These are phyloP conservation scores for Drosophila funebris DNA, from an alignment of 1,140 invertebrate genomes.

Conservation along the genomic window DNA sequence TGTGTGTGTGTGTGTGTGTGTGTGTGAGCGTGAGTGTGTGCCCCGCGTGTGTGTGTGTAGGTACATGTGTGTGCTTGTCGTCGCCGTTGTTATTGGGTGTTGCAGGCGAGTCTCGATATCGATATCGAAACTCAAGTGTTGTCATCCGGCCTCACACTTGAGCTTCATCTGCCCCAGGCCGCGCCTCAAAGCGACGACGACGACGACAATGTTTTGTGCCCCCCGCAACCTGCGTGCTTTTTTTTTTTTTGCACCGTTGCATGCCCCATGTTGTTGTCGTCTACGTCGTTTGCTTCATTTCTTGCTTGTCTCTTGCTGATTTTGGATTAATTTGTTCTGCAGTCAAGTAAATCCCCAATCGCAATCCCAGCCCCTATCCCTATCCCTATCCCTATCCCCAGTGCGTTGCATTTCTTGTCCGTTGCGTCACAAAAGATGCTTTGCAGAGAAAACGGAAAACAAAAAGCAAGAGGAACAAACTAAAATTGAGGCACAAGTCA, in stretches of 20 bases:
- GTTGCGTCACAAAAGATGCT: constrained; percentile 65
- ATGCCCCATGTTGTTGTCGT: constrained; percentile 8
- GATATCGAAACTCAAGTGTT: constrained; percentile 49
- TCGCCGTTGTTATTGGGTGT: constrained; percentile 73
- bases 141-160: constrained; percentile 56
- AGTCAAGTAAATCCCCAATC: constrained; percentile 72
- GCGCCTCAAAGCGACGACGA: constrained; percentile 51
- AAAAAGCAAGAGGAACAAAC: constrained; percentile 33
- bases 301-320: constrained; percentile 67
- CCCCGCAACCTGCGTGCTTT: not conserved
- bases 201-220: constrained; percentile 21
- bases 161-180: constrained; percentile 49
- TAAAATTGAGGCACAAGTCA: constrained; percentile 53
- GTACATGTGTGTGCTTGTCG: constrained; percentile 63
- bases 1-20: not conserved
- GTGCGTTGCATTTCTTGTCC: constrained; percentile 58
- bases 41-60: constrained; percentile 48
- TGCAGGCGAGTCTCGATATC: constrained; percentile 47
- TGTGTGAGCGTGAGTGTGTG: constrained; percentile 16
- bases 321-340: constrained; percentile 82
- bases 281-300: constrained; percentile 15
- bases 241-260: not conserved
- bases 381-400: not conserved
- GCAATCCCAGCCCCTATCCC: constrained; percentile 35
- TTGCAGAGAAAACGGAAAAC: not conserved